These are phyloP conservation scores for Pelecanus crispus DNA, from an alignment of 2,113 vertebrate species.

Conservation along the genomic window DNA sequence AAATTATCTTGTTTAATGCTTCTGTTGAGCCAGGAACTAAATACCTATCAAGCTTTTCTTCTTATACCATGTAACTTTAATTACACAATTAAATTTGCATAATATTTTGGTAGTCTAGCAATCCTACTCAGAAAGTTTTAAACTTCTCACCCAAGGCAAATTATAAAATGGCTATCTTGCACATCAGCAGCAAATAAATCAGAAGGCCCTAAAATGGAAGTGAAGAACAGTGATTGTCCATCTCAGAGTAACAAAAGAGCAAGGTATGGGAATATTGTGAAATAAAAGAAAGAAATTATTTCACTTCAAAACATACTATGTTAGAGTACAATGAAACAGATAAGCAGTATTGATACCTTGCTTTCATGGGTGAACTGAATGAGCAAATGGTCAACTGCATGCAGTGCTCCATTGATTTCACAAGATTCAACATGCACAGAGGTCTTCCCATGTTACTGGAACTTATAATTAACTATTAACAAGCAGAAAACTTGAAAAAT, in stretches of 20 bases:
- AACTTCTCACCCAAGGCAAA: not conserved
- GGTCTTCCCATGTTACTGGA: not conserved
- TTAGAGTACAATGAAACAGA: not conserved
- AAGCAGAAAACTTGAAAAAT: not conserved
- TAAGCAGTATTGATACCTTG: not conserved
- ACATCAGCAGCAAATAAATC: not conserved
- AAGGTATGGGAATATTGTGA: not conserved
- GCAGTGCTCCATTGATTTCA: not conserved
- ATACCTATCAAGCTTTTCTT: not conserved
- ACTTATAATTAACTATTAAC: not conserved
- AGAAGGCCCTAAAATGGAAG: not conserved
- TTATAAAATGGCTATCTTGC: not conserved
- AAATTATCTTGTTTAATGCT: not conserved
- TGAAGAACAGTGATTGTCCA: not conserved
- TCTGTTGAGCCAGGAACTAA: not conserved
- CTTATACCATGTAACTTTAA: not conserved
- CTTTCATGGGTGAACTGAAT: not conserved
- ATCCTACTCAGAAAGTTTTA: not conserved
- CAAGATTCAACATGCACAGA: not conserved
- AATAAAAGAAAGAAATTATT: not conserved
- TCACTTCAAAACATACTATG: not conserved
- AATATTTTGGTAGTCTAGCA: not conserved
- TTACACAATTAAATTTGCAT: not conserved
- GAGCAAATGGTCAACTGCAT: not conserved
- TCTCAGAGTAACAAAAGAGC: not conserved